Conservation (phyloP, 2,888 invertebrate genomes). For the Homarus gammarus region DNA sequence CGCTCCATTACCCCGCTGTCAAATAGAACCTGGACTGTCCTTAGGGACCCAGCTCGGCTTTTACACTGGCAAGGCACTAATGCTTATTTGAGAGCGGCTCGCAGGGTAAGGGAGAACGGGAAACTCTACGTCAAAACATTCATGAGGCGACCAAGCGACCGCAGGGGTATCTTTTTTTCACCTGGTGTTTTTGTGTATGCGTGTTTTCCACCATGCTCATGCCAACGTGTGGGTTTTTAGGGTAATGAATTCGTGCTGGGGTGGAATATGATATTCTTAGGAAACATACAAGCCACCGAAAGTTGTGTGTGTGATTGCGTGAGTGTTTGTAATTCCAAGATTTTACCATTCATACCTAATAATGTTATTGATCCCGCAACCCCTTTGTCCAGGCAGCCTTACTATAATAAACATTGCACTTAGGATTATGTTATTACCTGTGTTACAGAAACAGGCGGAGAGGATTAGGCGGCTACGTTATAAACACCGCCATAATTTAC, state of each 20-base stretch:
- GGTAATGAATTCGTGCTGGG: constrained; percentile 47
- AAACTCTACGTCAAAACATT: constrained; percentile 70
- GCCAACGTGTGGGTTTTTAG: constrained; percentile 46
- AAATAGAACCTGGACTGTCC: constrained; percentile 72
- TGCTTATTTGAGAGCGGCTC: constrained; percentile 71
- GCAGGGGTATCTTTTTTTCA: constrained; percentile 3
- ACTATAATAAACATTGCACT: constrained; percentile 56
- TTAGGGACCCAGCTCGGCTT: constrained; percentile 69
- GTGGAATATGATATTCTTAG: constrained; percentile 27
- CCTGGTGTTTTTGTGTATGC: constrained; percentile 43
- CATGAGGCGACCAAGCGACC: constrained; percentile 55
- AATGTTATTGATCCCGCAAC: constrained; percentile 20
- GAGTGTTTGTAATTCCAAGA: constrained; percentile 5
- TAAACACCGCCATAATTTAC: constrained; percentile 48
- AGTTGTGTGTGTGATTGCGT: constrained; percentile 36
- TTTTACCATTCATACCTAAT: constrained; percentile 2
- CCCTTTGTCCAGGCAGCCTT: constrained; percentile 38
- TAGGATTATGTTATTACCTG: constrained; percentile 67
- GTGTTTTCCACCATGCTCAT: constrained; percentile 46
- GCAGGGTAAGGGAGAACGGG: constrained; percentile 58
- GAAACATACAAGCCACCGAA: neutral
- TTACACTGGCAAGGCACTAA: constrained; percentile 72
- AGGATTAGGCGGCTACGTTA: constrained; percentile 57
- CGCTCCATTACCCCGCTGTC: constrained; percentile 71
- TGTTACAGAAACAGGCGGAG: constrained; percentile 54